phyloP scores from a whole-genome alignment of 2,797 vertebrate species.

The Momotus momota region DNA sequence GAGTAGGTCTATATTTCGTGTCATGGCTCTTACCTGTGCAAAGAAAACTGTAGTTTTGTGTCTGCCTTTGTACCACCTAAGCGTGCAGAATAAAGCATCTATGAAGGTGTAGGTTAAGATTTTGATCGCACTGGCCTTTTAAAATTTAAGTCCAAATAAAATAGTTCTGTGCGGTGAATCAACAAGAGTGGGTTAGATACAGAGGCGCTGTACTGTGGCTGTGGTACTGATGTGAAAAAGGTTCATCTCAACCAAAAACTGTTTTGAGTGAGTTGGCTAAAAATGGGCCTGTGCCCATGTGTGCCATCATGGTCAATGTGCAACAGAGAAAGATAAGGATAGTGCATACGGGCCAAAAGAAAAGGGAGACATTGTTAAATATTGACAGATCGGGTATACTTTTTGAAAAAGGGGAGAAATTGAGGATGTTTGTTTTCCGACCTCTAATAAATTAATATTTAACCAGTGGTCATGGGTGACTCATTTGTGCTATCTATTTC shows the following conservation, averaged over 20 bases:
- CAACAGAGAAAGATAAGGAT: neutral
- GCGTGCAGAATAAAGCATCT: neutral
- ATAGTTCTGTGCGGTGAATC: neutral
- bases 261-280: neutral
- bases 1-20: neutral
- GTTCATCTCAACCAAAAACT: neutral
- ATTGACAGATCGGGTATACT: neutral
- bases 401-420: neutral
- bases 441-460: neutral
- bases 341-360: neutral
- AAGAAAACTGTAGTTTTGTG: neutral
- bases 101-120: neutral
- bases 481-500: neutral
- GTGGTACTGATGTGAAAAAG: neutral
- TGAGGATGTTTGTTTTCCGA: neutral
- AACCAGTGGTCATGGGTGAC: neutral
- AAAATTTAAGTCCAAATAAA: neutral
- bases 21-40: neutral
- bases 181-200: neutral
- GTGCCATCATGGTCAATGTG: neutral
- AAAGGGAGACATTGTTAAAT: constrained; percentile 4
- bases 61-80: neutral
- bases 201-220: neutral
- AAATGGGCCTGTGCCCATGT: neutral
- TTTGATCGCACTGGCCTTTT: neutral